These are phyloP conservation scores for Sus cebifrons DNA, from an alignment of 2,797 vertebrate species.

Conservation along the genomic window DNA sequence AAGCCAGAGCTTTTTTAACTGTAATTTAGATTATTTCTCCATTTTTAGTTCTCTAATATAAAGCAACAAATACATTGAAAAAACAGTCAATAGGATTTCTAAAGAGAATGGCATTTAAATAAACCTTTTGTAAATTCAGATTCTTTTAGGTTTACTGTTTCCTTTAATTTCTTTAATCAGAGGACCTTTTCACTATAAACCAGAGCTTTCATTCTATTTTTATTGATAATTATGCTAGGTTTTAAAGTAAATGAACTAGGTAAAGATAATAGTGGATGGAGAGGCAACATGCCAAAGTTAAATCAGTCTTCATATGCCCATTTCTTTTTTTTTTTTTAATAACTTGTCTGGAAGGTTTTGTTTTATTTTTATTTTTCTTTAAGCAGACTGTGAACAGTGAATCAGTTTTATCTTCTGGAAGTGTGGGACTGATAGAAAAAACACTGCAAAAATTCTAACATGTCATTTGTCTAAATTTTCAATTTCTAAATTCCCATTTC, in stretches of 20 bases:
- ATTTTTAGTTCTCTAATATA: not conserved
- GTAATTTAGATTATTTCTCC: constrained; percentile 56
- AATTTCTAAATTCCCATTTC: not conserved
- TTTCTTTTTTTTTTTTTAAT: not conserved
- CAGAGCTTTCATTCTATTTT: constrained; percentile 35
- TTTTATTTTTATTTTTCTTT: constrained; percentile 59
- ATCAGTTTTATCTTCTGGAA: constrained; percentile 68
- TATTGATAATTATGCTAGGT: constrained; percentile 23
- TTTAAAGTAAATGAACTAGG: constrained; percentile 6
- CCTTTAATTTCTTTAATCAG: constrained; percentile 39
- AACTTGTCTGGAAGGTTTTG: constrained; percentile 48
- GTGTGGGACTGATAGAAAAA: constrained; percentile 56
- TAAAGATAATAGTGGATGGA: not conserved
- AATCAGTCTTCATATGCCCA: not conserved
- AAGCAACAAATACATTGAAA: not conserved
- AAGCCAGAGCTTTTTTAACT: not conserved
- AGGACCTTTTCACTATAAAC: not conserved
- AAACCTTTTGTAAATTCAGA: not conserved
- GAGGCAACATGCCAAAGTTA: not conserved
- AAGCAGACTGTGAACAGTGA: constrained; percentile 56
- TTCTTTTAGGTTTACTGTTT: constrained; percentile 26
- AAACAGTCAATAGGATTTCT: not conserved
- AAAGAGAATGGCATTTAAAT: constrained; percentile 11
- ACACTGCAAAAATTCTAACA: constrained; percentile 44
- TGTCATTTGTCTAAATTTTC: constrained; percentile 59